phyloP scores from a whole-genome alignment of 2,888 invertebrate genomes.

The Carabus problematicus region DNA sequence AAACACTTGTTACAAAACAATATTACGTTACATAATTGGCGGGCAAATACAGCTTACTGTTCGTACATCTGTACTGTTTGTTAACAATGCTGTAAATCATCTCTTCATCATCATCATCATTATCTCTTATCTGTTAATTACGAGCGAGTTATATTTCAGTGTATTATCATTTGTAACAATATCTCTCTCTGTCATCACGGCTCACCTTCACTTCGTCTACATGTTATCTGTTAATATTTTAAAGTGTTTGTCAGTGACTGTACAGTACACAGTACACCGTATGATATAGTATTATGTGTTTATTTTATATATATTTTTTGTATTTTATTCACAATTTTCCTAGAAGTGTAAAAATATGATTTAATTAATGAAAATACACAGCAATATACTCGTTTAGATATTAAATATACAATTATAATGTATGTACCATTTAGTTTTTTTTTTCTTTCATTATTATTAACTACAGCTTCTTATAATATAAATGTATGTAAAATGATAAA shows the following conservation, averaged over 20 bases:
- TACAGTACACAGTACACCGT: neutral
- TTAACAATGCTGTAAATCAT: neutral
- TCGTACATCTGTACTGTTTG: conserved; percentile 1
- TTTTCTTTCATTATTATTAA: neutral
- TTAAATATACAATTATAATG: conserved; percentile 31
- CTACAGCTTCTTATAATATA: conserved; percentile 38
- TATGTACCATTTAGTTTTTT: conserved; percentile 30
- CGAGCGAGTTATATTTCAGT: conserved; percentile 41
- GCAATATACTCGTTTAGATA: conserved; percentile 38
- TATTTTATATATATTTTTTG: conserved; percentile 37
- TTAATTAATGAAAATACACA: conserved; percentile 52
- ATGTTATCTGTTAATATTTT: conserved; percentile 31
- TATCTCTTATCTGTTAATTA: conserved; percentile 32
- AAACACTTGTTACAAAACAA: too few species aligned
- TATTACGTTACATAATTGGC: neutral
- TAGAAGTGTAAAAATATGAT: conserved; percentile 53
- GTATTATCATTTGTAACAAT: conserved; percentile 39
- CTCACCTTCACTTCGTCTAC: too few species aligned
- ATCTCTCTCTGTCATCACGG: conserved; percentile 10
- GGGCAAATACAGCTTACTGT: conserved; percentile 13
- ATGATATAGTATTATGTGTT: conserved; percentile 8
- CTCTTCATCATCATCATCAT: conserved; percentile 4
- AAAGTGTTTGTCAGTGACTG: conserved; percentile 26
- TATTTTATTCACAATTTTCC: conserved; percentile 50
- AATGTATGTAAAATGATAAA: conserved; percentile 26